Conservation (phyloP, 2,888 invertebrate genomes). For the Aricia artaxerxes region DNA sequence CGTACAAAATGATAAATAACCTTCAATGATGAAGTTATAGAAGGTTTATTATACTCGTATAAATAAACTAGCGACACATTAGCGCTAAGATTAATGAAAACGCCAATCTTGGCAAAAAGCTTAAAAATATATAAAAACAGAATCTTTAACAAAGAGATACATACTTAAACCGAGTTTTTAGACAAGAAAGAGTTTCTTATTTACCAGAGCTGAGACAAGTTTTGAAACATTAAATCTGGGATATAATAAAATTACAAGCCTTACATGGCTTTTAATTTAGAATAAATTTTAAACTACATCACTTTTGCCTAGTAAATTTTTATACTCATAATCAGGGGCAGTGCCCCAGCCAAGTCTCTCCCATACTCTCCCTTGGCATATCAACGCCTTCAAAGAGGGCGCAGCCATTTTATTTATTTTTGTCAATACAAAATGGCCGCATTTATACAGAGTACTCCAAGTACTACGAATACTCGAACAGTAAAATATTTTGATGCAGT, state of each 20-base stretch:
- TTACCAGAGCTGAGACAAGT: not conserved
- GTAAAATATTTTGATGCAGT: slow-evolving; percentile 38
- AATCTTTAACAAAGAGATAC: not conserved
- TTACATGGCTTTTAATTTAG: not conserved
- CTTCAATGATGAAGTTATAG: not conserved
- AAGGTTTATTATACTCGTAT: not conserved
- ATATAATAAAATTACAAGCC: not conserved
- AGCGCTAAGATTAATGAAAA: not conserved
- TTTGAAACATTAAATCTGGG: not conserved
- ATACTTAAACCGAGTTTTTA: not conserved
- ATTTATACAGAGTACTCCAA: not conserved
- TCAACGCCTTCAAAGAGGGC: not conserved
- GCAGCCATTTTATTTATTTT: not conserved
- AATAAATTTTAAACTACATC: not conserved
- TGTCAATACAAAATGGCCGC: not conserved
- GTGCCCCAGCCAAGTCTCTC: not conserved
- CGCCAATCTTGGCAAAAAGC: not conserved
- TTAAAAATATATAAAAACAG: not conserved
- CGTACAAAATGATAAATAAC: not conserved
- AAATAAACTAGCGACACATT: not conserved
- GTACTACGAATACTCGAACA: not conserved
- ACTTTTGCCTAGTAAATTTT: not conserved
- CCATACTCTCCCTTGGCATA: not conserved
- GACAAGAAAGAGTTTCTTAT: not conserved
- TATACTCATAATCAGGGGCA: not conserved